A percentile compares a stretch with the other conserved stretches of the same genome.
Evolutionary conservation across 2,888 invertebrate genomes (phyloP).

Genomic region (Microctonus brassicae): DNA sequence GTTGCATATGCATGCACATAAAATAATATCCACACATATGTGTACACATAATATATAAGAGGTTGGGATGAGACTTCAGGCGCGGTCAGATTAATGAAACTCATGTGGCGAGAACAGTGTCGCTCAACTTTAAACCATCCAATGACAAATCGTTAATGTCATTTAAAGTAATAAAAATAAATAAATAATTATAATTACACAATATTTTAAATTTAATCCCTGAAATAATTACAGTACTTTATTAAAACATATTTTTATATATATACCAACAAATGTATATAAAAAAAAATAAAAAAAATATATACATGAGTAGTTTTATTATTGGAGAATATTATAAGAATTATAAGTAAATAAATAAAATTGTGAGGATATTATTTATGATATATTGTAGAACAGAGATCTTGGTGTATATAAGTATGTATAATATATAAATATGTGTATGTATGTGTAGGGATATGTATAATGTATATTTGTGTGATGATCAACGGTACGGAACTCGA

Average conservation of each 20-base stretch:
- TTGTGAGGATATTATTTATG: constrained; percentile 15
- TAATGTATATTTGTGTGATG: too few species aligned
- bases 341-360: constrained; percentile 14
- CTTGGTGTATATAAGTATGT: constrained; percentile 3
- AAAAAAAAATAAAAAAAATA: too few species aligned
- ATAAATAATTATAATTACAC: not conserved
- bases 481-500: not conserved
- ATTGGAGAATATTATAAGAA: not conserved
- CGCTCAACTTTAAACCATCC: constrained; percentile 46
- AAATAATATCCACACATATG: not conserved
- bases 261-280: too few species aligned
- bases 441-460: too few species aligned
- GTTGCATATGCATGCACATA: too few species aligned
- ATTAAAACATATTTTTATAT: too few species aligned
- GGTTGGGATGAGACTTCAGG: constrained; percentile 52
- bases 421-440: not conserved
- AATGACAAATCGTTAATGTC: not conserved
- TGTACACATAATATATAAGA: constrained; percentile 25
- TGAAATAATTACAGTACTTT: not conserved
- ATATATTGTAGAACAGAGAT: constrained; percentile 3
- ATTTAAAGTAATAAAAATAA: not conserved
- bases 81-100: constrained; percentile 65
- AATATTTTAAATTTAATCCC: not conserved
- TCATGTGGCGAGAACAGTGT: constrained; percentile 51
- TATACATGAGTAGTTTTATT: not conserved